Base-by-base conservation (phyloP, 1,140 invertebrate genomes). In the Sogatella furcifera region DNA sequence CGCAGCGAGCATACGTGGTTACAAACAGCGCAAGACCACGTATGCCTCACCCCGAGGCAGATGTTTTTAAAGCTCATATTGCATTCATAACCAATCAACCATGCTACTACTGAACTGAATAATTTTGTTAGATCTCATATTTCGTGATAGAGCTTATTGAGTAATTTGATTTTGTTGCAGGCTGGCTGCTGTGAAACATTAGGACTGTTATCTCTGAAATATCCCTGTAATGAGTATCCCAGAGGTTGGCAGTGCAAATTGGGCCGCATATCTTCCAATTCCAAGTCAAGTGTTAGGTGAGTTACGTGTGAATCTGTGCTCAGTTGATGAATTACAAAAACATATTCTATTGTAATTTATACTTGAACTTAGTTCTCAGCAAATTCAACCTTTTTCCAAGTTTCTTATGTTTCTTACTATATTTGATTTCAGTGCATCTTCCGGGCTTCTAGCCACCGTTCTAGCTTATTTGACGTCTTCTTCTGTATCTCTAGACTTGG, bases 401-500 rank as follows among this genome's bases (percentile, higher is more conserved):
- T 19, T 49, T 8, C 14, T 49, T 2, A 19, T 2, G 15, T 17
- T 15, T 15, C 1, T 49, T 17, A 11, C 46, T 49, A 17, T 49
- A 11, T 49, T 15, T 49, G 21, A 9, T 64, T 64, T 13, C 43
- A 64, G 63, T 59, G 19, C 60, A 34, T 62, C 56, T 56, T 58
- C 52, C 13, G 74, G 76, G 44, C 70, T 79, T 0, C 65, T 82
- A 21, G 74, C 75, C 52, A 75, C 62, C 57, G 43, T 61, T 10
- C 15, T 86, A 9, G 76, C 77, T 31, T 65, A 86, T 5, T 64
- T 87, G 11, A 79, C 74, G 0, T 79, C 77, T 34, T 81, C 83
- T 1, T 71, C 78, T 9, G 67, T 83, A 5, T 78, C 80, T 52
- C 73, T 85, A 44, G 86, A 89, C 67, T 69, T 89, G 2, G 71